These are phyloP conservation scores for Actinia equina DNA, from an alignment of 64 coral and sea anemone species.

Conservation along the genomic window DNA sequence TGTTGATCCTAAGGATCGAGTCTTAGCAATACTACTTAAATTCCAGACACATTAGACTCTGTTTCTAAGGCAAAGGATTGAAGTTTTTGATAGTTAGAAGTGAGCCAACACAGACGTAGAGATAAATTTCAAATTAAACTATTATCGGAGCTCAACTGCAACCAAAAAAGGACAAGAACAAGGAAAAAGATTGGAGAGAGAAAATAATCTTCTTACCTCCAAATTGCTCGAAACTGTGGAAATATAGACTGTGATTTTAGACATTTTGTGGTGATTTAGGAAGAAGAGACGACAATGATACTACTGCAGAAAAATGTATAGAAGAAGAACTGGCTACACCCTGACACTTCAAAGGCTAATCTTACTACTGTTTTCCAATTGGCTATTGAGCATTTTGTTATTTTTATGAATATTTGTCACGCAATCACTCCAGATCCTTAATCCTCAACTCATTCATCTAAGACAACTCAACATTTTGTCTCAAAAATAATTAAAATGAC, in stretches of 20 bases:
- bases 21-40: not conserved
- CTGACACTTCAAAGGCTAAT: conserved; percentile 7
- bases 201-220: conserved; percentile 35
- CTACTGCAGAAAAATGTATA: not conserved
- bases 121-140: not conserved
- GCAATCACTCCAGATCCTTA: not conserved
- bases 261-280: conserved; percentile 11
- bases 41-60: not conserved
- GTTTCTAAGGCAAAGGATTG: not conserved
- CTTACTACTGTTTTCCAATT: not conserved
- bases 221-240: conserved; percentile 60
- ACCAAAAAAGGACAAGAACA: not conserved
- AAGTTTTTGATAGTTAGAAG: conserved; percentile 10
- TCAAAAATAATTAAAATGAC: not conserved
- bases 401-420: not conserved
- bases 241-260: conserved; percentile 35
- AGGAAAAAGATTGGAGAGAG: not conserved
- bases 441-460: not conserved
- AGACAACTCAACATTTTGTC: not conserved
- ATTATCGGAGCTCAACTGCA: not conserved
- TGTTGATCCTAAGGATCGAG: not conserved
- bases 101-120: not conserved
- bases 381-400: not conserved
- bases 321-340: not conserved
- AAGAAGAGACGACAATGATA: not conserved